Percentiles rank a stretch among this genome's conserved stretches.
Conservation (phyloP, 2,797 vertebrate genomes). For the Gymnothorax reevesii region DNA sequence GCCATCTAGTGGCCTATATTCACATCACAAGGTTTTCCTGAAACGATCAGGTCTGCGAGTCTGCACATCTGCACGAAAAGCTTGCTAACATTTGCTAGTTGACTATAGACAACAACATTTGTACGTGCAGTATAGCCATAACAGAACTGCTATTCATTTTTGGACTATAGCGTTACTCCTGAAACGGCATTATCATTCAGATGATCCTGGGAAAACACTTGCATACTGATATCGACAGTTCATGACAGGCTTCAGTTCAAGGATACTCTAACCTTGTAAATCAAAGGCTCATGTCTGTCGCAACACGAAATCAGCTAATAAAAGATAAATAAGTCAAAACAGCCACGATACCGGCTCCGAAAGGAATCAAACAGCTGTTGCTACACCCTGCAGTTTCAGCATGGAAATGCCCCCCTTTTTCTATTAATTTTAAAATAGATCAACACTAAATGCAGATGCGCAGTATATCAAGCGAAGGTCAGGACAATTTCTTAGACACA, state of each 20-base stretch:
- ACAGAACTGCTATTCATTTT: background rate
- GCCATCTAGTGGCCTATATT: no score
- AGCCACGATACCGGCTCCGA: no score
- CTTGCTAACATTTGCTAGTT: no score
- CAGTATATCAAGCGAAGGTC: background rate
- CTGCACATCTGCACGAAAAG: no score
- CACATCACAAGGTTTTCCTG: no score
- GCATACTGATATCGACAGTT: no score
- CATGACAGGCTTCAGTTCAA: background rate
- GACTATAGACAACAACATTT: no score
- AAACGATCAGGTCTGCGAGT: no score
- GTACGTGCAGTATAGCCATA: no score
- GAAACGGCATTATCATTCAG: no score
- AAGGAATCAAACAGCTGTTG: background rate
- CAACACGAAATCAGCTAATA: background rate
- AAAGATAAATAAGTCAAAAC: no score
- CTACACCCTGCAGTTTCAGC: background rate
- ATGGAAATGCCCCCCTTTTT: background rate
- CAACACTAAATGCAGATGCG: background rate
- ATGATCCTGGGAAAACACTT: no score
- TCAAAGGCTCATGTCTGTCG: background rate
- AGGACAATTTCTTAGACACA: background rate
- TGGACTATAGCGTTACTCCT: background rate
- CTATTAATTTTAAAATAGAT: background rate
- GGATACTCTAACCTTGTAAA: background rate